Percentiles rank a stretch among this genome's conserved stretches.
These are phyloP conservation scores for Daboia siamensis DNA, from an alignment of 2,113 vertebrate genomes.

Conservation along the genomic window DNA sequence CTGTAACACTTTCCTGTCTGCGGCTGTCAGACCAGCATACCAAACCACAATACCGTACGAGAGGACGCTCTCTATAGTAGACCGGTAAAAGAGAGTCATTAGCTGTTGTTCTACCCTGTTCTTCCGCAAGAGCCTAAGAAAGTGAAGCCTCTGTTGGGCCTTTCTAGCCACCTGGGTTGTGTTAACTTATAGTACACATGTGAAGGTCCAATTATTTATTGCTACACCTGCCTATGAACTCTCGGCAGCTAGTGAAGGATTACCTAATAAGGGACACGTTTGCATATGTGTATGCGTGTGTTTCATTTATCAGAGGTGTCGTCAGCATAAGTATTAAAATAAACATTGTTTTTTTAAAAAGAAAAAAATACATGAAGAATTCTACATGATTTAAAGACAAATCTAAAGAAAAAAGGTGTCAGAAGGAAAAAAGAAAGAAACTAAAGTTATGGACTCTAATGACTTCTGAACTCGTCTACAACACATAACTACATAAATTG, in stretches of 20 bases:
- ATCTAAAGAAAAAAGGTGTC: background rate
- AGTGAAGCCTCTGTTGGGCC: too few species aligned
- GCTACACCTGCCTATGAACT: background rate
- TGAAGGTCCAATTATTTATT: too few species aligned
- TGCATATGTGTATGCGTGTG: background rate
- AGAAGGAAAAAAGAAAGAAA: background rate
- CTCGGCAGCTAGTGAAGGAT: background rate
- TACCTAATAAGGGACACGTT: background rate
- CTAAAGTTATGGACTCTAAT: background rate
- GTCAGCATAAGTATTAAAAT: background rate
- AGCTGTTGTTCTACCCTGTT: too few species aligned
- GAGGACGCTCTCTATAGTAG: too few species aligned
- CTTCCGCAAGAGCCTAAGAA: too few species aligned
- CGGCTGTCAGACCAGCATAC: too few species aligned
- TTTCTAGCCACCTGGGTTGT: too few species aligned
- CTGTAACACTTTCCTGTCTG: too few species aligned
- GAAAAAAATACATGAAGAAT: background rate
- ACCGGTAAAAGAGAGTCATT: too few species aligned
- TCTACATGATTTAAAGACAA: background rate
- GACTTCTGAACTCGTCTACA: background rate
- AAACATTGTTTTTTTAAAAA: background rate
- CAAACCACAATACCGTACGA: too few species aligned
- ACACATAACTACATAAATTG: too few species aligned
- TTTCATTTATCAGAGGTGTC: constrained; percentile 3
- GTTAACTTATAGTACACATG: too few species aligned